These are phyloP conservation scores for Protobothrops flavoviridis DNA, from an alignment of 2,113 vertebrate species.

Conservation along the genomic window DNA sequence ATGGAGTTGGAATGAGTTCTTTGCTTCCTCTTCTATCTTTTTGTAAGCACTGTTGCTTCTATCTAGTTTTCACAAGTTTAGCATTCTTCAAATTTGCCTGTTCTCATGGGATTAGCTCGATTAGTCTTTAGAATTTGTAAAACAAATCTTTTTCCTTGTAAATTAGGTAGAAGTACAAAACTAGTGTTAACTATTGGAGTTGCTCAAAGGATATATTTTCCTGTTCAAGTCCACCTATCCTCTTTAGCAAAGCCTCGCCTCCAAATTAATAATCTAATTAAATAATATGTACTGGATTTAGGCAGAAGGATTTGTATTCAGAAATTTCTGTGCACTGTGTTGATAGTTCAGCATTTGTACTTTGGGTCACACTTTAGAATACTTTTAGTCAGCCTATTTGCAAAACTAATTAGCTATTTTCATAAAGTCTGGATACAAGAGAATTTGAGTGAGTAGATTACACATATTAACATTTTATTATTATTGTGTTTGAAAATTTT, in stretches of 20 bases:
- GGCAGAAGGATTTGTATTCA: neutral
- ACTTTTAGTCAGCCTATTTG: constrained; percentile 6
- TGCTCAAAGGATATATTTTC: neutral
- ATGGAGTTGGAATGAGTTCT: neutral
- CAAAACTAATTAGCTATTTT: constrained; percentile 19
- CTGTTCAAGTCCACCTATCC: neutral
- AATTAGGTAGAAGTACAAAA: neutral
- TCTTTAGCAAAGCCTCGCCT: neutral
- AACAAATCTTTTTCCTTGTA: neutral
- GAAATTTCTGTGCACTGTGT: neutral
- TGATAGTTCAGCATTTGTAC: neutral
- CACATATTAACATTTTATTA: neutral
- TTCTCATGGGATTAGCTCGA: neutral
- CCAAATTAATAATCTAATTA: neutral
- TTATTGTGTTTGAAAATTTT: constrained; percentile 10
- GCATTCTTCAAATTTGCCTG: constrained; percentile 2
- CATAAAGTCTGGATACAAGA: neutral
- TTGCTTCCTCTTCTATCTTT: neutral
- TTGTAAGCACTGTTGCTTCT: neutral
- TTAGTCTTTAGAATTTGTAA: neutral
- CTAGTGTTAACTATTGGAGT: neutral
- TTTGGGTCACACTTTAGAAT: neutral
- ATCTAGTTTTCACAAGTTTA: neutral
- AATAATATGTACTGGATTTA: neutral
- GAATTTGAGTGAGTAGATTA: neutral